A percentile compares a stretch with the other conserved stretches of the same genome.
Conservation (phyloP, 2,888 invertebrate species). For the Caenorhabditis sp. region DNA sequence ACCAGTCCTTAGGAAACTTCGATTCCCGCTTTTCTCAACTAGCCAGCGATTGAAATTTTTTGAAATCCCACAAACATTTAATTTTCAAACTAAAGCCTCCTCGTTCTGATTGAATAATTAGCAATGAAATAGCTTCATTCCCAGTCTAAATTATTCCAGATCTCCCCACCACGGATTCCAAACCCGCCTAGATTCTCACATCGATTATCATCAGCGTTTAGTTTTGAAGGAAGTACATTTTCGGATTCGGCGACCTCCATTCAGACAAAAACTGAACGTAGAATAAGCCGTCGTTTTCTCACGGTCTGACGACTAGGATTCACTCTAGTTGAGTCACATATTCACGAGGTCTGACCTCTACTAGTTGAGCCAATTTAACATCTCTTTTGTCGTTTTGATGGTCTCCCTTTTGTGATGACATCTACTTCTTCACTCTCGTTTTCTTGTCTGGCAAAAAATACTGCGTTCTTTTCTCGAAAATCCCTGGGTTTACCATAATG, state of each 20-base stretch:
- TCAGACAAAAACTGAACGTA: not conserved
- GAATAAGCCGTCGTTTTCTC: conserved; percentile 18
- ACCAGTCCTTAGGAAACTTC: too few species aligned
- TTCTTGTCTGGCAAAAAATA: conserved; percentile 22
- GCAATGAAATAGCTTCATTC: not conserved
- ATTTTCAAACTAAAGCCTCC: too few species aligned
- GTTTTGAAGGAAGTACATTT: not conserved
- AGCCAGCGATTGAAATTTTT: too few species aligned
- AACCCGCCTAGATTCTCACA: not conserved
- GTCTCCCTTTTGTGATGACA: conserved; percentile 21
- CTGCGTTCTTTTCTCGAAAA: conserved; percentile 26
- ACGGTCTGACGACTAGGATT: conserved; percentile 37
- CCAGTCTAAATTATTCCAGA: not conserved
- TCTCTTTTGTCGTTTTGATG: conserved; percentile 33
- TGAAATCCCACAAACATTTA: too few species aligned
- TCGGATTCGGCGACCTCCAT: conserved; percentile 4
- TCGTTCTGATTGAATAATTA: not conserved
- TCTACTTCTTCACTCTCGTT: not conserved
- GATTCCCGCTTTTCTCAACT: too few species aligned
- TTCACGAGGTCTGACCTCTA: conserved; percentile 27
- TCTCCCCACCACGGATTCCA: not conserved
- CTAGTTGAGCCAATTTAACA: conserved; percentile 49
- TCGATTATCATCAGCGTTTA: not conserved
- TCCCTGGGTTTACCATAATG: conserved; percentile 52
- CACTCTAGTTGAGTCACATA: conserved; percentile 25